A percentile compares a stretch with the other conserved stretches of the same genome.
These are phyloP conservation scores for Carterocephalus palaemon DNA, from an alignment of 2,888 invertebrate genomes.

Conservation along the genomic window DNA sequence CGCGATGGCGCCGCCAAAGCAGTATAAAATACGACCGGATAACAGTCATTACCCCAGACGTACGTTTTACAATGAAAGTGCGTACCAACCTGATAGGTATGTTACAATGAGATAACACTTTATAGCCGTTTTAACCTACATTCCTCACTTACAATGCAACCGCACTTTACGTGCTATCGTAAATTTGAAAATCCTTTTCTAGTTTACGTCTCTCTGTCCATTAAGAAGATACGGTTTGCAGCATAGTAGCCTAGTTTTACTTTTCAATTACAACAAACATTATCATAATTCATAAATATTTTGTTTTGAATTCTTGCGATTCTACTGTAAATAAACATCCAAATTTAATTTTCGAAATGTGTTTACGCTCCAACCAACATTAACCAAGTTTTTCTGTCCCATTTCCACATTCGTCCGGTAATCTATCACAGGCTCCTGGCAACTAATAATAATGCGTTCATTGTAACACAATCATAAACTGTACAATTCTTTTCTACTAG, in stretches of 20 bases:
- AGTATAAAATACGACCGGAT: slow-evolving; percentile 28
- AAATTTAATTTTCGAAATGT: slow-evolving; percentile 1
- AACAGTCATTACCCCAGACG: slow-evolving; percentile 29
- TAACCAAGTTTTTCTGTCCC: slow-evolving; percentile 6
- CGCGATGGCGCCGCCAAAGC: slow-evolving; percentile 18
- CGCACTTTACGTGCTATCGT: slow-evolving; percentile 16
- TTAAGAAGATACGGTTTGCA: neutral
- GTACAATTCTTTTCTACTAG: slow-evolving; percentile 2
- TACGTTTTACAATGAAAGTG: slow-evolving; percentile 30
- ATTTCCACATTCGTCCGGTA: neutral
- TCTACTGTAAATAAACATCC: slow-evolving; percentile 4
- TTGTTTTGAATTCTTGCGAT: too few relatives aligned
- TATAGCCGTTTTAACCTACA: slow-evolving; percentile 56
- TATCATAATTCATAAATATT: neutral
- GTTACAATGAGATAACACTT: slow-evolving; percentile 53
- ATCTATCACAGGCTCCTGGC: neutral
- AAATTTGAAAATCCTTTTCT: slow-evolving; percentile 12
- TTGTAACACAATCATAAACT: neutral
- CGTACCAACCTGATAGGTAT: slow-evolving; percentile 36
- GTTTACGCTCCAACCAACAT: slow-evolving; percentile 8
- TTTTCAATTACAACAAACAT: neutral
- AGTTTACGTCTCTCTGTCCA: slow-evolving; percentile 9
- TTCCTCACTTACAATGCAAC: slow-evolving; percentile 38
- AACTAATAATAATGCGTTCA: neutral
- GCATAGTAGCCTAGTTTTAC: slow-evolving; percentile 3